Evolutionary conservation across 2,888 invertebrate species (phyloP).

Genomic region (Andrena bucephala): DNA sequence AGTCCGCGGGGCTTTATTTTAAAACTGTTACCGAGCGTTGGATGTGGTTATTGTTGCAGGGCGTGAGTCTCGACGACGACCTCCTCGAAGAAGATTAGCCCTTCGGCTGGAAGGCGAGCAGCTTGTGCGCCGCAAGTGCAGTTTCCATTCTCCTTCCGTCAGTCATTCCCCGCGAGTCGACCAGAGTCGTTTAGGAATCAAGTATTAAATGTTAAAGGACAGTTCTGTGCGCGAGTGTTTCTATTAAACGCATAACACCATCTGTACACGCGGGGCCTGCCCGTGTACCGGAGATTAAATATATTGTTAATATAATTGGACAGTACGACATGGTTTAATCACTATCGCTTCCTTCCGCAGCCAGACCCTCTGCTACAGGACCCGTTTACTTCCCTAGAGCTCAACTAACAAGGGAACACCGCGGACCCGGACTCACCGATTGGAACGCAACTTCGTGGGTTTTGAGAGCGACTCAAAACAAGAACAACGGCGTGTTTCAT

Average conservation of each 20-base stretch:
- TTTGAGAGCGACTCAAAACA: no score
- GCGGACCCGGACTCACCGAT: no score
- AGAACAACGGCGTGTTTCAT: no score
- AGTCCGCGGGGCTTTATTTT: neutral
- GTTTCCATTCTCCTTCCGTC: slow-evolving; percentile 60
- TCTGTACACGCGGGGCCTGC: slow-evolving; percentile 45
- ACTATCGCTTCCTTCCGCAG: slow-evolving; percentile 20
- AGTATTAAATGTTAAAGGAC: slow-evolving; percentile 64
- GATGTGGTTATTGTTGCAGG: slow-evolving; percentile 85
- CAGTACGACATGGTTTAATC: slow-evolving; percentile 27
- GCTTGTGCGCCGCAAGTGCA: slow-evolving; percentile 23
- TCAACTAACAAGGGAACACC: neutral
- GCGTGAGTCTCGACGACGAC: slow-evolving; percentile 91
- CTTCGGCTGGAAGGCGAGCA: slow-evolving; percentile 35
- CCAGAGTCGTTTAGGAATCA: slow-evolving; percentile 58
- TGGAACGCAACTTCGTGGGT: no score
- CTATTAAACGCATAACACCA: slow-evolving; percentile 53
- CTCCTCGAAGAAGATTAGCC: slow-evolving; percentile 87
- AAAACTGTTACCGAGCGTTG: neutral
- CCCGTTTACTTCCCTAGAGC: neutral
- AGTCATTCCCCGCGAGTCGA: slow-evolving; percentile 68
- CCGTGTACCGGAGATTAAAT: slow-evolving; percentile 70
- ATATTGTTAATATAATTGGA: slow-evolving; percentile 76
- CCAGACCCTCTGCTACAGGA: neutral
- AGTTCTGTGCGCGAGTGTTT: slow-evolving; percentile 65